A percentile compares a stretch with the other conserved stretches of the same genome.
phyloP scores from a whole-genome alignment of 2,888 invertebrate genomes.

The Pterostichus niger region DNA sequence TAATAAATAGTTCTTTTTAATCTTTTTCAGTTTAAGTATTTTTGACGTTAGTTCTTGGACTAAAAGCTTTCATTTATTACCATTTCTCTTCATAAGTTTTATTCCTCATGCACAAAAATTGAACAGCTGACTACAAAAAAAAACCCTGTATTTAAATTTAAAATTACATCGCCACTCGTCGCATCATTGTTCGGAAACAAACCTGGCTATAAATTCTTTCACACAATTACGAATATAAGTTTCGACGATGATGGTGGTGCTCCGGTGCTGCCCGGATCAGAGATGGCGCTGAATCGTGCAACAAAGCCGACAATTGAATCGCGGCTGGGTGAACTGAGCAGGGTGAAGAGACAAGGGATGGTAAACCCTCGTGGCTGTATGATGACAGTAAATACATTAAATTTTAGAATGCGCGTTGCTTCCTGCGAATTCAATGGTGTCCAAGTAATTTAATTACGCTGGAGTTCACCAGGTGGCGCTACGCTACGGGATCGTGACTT shows the following conservation, averaged over 20 bases:
- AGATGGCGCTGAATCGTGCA: constrained; percentile 21
- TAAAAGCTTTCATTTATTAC: no score
- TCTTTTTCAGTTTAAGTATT: no score
- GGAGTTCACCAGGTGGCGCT: constrained; percentile 63
- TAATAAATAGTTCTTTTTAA: no score
- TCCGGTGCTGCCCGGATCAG: neutral
- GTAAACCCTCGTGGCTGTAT: constrained; percentile 45
- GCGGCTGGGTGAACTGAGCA: neutral
- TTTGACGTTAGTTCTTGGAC: no score
- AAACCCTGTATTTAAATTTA: constrained; percentile 35
- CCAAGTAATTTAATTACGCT: constrained; percentile 64
- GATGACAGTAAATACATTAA: constrained; percentile 62
- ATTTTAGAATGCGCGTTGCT: constrained; percentile 59
- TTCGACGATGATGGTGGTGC: neutral
- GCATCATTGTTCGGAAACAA: constrained; percentile 55
- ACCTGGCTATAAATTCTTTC: constrained; percentile 58
- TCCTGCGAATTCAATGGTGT: constrained; percentile 63
- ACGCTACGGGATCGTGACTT: constrained; percentile 46
- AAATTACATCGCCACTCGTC: constrained; percentile 38
- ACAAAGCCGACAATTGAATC: constrained; percentile 50
- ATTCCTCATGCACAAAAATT: constrained; percentile 2
- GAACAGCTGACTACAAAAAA: constrained; percentile 22
- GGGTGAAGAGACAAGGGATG: neutral
- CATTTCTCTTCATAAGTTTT: no score
- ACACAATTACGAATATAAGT: constrained; percentile 49